A percentile compares a stretch with the other conserved stretches of the same genome.
Conservation (phyloP, 1,140 invertebrate species). For the Tetraneura akinire region DNA sequence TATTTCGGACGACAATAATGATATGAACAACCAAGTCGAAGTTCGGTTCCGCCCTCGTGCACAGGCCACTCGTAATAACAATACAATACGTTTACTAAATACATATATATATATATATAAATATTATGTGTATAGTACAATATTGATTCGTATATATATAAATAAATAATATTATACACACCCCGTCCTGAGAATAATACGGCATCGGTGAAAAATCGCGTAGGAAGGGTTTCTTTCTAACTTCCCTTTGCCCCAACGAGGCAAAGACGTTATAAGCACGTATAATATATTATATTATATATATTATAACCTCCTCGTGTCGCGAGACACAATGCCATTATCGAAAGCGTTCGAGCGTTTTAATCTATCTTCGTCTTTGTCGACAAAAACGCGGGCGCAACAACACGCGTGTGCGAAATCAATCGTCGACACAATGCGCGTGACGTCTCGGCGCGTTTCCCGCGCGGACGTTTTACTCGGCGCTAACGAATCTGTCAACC, state of each 20-base stretch:
- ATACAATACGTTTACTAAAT: no score
- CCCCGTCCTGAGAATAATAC: no score
- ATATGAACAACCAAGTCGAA: no score
- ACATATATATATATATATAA: no score
- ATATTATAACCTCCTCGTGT: background rate
- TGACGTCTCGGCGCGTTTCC: background rate
- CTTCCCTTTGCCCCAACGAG: background rate
- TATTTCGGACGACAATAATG: no score
- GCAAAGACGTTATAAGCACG: background rate
- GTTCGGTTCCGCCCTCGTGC: no score
- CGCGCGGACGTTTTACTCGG: background rate
- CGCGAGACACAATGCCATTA: slow-evolving; percentile 17
- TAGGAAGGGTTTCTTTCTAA: background rate
- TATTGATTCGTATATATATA: background rate
- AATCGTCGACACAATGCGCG: slow-evolving; percentile 20
- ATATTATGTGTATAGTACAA: no score
- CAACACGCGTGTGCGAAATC: slow-evolving; percentile 6
- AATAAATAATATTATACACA: background rate
- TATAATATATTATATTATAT: no score
- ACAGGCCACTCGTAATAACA: no score
- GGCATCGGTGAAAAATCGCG: no score
- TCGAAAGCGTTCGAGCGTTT: slow-evolving; percentile 28
- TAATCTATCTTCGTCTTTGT: slow-evolving; percentile 40
- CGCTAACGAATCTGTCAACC: background rate
- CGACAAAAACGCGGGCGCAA: background rate